phyloP scores from a whole-genome alignment of 2,797 vertebrate species.

The Malacoraja senta region DNA sequence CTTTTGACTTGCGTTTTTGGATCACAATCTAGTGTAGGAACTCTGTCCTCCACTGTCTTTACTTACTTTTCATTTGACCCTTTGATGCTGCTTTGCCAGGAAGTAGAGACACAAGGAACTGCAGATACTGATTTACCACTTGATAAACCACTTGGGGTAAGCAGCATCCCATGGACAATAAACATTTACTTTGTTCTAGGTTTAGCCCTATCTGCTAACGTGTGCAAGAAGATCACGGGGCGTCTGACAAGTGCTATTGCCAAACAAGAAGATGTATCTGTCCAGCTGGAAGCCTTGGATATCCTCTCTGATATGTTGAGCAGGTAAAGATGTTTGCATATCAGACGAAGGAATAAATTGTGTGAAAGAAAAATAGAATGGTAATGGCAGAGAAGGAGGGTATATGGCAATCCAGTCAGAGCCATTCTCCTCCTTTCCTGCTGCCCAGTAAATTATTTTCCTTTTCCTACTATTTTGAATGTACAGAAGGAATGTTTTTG shows the following conservation, averaged over 20 bases:
- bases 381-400: too few species aligned
- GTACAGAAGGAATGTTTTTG: too few species aligned
- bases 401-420: too few species aligned
- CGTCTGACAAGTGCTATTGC: conserved; percentile 82
- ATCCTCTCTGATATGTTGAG: conserved; percentile 93
- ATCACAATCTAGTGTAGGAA: neutral
- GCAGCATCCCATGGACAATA: neutral
- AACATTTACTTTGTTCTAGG: conserved; percentile 54
- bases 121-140: neutral
- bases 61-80: too few species aligned
- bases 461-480: too few species aligned
- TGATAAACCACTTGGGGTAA: neutral
- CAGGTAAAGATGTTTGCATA: conserved; percentile 59
- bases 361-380: neutral
- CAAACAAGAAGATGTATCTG: conserved; percentile 82
- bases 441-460: too few species aligned
- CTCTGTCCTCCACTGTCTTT: neutral
- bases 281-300: conserved; percentile 88
- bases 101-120: too few species aligned
- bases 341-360: neutral
- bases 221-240: conserved; percentile 86
- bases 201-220: conserved; percentile 68
- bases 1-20: neutral
- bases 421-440: too few species aligned
- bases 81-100: too few species aligned